Conservation (phyloP, 2,888 invertebrate species). For the Epirrita christyi region DNA sequence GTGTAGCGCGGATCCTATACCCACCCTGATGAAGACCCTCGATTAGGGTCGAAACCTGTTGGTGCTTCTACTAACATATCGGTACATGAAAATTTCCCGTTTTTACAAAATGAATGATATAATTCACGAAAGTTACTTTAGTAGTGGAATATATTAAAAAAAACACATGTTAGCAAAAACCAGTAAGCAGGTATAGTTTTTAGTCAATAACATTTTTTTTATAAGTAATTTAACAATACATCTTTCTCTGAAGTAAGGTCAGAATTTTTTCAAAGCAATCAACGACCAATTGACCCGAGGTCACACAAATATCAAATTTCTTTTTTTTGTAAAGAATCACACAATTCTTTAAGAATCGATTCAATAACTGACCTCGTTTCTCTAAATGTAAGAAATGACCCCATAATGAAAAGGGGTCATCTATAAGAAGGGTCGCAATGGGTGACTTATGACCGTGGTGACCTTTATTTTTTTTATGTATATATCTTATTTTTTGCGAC, state of each 20-base stretch:
- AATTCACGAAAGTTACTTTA: too few relatives aligned
- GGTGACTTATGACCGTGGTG: conserved; percentile 64
- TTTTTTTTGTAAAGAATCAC: conserved; percentile 49
- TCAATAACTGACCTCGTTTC: conserved; percentile 67
- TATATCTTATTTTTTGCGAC: conserved; percentile 52
- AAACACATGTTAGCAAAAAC: too few relatives aligned
- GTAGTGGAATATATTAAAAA: too few relatives aligned
- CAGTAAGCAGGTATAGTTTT: too few relatives aligned
- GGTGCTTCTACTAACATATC: too few relatives aligned
- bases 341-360: conserved; percentile 56
- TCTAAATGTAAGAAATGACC: conserved; percentile 52
- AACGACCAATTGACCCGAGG: conserved; percentile 62
- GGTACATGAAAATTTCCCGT: too few relatives aligned
- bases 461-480: conserved; percentile 40
- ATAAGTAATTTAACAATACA: not conserved
- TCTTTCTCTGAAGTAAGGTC: not conserved
- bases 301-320: conserved; percentile 75
- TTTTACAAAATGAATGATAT: too few relatives aligned
- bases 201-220: not conserved
- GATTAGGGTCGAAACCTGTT: too few relatives aligned
- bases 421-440: conserved; percentile 12
- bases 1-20: too few relatives aligned
- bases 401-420: conserved; percentile 43
- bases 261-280: conserved; percentile 27
- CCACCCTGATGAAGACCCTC: too few relatives aligned